Base-by-base conservation (phyloP, 2,113 vertebrate species). In the Coryphaenoides rupestris region DNA sequence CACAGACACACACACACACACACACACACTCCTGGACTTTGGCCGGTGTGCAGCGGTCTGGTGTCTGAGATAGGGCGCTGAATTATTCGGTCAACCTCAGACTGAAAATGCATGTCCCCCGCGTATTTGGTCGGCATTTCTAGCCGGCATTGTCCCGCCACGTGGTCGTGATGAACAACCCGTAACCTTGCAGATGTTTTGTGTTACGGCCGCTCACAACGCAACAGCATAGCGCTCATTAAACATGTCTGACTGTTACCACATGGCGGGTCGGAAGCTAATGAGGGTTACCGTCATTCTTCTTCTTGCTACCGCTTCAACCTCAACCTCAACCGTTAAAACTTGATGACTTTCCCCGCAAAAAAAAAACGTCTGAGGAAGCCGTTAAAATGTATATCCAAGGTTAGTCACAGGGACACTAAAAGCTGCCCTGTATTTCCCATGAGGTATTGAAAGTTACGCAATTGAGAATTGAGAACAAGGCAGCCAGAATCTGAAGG, bases 101-200 rank as follows among this genome's bases (percentile, higher is more conserved):
- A 83, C 73, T 78, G 75, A 76, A 75, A 78, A 79, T 2, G 13
- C 65, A 69, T 77, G 75, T 82, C 15, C 65, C 79, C 55, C 50
- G 7, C 4, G 2, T 40, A 40, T 40, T 40, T 40, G 13, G 33
- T 12, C 56, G 63, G 57, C 49, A 72, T 74, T 70, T n/a, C n/a
- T 28, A 45, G 58, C 69, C 65, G 58, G 72, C 46, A 63, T 58
- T 60, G 65, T 55, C 21, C 15, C 23, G 60, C 73, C 74, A 75
- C 75, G 58, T 65, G 66, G 63, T 70, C 67, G 71, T 75, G 69
- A 65, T 74, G 47, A 28, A 72, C 65, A 70, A 59, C 53, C n/a
- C 65, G 62, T 63, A 71, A 21, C n/a, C 62, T 52, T 26, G 60
- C 58, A 69, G 53, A 62, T 60, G 46, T 21, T 49, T 74, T 74